Percentiles rank a stretch among this genome's conserved stretches.
Evolutionary conservation across 2,888 invertebrate genomes (phyloP).

Genomic region (Tachystola acroxantha): DNA sequence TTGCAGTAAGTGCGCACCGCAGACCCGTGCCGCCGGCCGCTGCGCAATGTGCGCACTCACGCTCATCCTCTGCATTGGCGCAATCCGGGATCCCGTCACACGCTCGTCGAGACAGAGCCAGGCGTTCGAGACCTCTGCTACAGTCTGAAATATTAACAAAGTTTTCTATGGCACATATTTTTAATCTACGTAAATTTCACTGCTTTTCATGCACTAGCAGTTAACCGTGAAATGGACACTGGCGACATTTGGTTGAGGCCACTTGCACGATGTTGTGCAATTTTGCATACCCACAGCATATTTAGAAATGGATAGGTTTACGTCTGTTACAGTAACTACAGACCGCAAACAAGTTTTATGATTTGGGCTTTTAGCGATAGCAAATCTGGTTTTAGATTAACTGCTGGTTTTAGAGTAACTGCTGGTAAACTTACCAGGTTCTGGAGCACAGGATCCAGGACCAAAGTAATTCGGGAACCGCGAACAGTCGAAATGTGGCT

Average conservation of each 20-base stretch:
- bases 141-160: constrained; percentile 75
- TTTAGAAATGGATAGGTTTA: too few relatives aligned
- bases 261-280: too few relatives aligned
- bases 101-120: constrained; percentile 86
- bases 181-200: too few relatives aligned
- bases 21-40: constrained; percentile 78
- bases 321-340: too few relatives aligned
- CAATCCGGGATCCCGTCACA: constrained; percentile 94
- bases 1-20: constrained; percentile 88
- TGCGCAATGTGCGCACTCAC: constrained; percentile 87
- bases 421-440: constrained; percentile 88
- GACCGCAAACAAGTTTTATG: too few relatives aligned
- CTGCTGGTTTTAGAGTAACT: too few relatives aligned
- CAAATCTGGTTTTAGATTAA: too few relatives aligned
- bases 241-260: background rate
- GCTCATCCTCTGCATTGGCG: constrained; percentile 89
- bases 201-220: constrained; percentile 2
- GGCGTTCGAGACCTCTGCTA: constrained; percentile 83
- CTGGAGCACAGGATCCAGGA: constrained; percentile 84
- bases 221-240: constrained; percentile 1
- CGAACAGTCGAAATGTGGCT: constrained; percentile 86
- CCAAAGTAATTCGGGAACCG: constrained; percentile 89
- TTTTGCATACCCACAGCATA: too few relatives aligned
- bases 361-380: too few relatives aligned
- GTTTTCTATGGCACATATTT: too few relatives aligned